These are phyloP conservation scores for Gryon sp. DNA, from an alignment of 1,140 invertebrate genomes.

Conservation along the genomic window DNA sequence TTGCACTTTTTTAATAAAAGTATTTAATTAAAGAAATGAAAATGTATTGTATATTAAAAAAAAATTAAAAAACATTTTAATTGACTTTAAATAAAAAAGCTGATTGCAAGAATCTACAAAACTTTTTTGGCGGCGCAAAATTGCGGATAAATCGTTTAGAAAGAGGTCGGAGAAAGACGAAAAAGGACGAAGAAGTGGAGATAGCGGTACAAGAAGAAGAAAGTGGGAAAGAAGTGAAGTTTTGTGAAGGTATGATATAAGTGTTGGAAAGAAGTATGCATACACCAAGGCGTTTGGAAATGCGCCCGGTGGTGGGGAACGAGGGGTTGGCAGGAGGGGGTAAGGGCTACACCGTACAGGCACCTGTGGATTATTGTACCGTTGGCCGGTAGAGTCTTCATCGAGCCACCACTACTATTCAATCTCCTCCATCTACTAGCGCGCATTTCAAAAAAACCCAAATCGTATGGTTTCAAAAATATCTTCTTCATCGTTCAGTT, in stretches of 20 bases:
- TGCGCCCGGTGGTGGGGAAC: conserved; percentile 44
- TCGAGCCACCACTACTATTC: conserved; percentile 76
- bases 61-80: too few species aligned
- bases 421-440: conserved; percentile 33
- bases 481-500: too few species aligned
- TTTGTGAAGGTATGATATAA: conserved; percentile 13
- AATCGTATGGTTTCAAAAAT: conserved; percentile 16
- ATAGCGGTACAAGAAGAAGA: conserved; percentile 47
- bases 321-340: conserved; percentile 60
- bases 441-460: conserved; percentile 47
- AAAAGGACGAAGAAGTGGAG: conserved; percentile 34
- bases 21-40: too few species aligned
- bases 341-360: conserved; percentile 69
- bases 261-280: conserved; percentile 28
- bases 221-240: conserved; percentile 30
- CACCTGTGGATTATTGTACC: conserved; percentile 78
- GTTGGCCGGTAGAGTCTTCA: conserved; percentile 77
- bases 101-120: too few species aligned
- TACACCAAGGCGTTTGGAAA: conserved; percentile 51
- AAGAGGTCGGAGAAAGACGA: conserved; percentile 17
- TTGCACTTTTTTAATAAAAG: too few species aligned
- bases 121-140: too few species aligned
- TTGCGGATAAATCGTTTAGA: conserved; percentile 5
- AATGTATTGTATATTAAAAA: too few species aligned
- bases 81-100: too few species aligned